Conservation (phyloP, 2,888 invertebrate species). For the Cotesia congregata region DNA sequence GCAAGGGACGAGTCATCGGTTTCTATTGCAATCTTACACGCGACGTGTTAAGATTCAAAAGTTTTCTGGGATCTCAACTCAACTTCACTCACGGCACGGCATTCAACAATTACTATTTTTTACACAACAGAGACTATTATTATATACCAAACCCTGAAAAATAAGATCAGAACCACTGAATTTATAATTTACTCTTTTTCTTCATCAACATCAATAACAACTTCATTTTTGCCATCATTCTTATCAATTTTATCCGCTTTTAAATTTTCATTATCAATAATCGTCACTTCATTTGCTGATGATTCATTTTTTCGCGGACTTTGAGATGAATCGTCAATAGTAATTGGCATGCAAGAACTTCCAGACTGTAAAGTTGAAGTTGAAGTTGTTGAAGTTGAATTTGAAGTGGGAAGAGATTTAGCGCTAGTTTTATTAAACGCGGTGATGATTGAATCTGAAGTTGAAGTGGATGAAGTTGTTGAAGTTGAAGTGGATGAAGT, state of each 20-base stretch:
- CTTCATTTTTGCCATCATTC: neutral
- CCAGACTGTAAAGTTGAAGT: slow-evolving; percentile 1
- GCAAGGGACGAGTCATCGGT: slow-evolving; percentile 26
- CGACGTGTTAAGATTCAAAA: slow-evolving; percentile 36
- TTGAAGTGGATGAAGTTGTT: no score
- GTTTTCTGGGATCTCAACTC: slow-evolving; percentile 9
- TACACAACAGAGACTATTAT: slow-evolving; percentile 11
- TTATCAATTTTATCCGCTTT: slow-evolving; percentile 1
- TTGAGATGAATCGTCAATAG: slow-evolving; percentile 40
- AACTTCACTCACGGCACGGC: slow-evolving; percentile 19
- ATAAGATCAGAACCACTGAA: no score
- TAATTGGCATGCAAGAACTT: slow-evolving; percentile 42
- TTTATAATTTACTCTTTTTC: neutral
- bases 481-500: no score
- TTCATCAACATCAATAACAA: slow-evolving; percentile 21
- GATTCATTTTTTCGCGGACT: neutral
- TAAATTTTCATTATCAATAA: neutral
- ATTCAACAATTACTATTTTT: slow-evolving; percentile 33
- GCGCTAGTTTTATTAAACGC: slow-evolving; percentile 43
- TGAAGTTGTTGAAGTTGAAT: no score
- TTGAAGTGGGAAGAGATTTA: neutral
- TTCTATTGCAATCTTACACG: slow-evolving; percentile 37
- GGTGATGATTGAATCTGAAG: slow-evolving; percentile 45
- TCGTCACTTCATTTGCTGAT: neutral
- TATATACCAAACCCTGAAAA: neutral